These are phyloP conservation scores for Agapostemon virescens DNA, from an alignment of 2,888 invertebrate genomes.

Conservation along the genomic window DNA sequence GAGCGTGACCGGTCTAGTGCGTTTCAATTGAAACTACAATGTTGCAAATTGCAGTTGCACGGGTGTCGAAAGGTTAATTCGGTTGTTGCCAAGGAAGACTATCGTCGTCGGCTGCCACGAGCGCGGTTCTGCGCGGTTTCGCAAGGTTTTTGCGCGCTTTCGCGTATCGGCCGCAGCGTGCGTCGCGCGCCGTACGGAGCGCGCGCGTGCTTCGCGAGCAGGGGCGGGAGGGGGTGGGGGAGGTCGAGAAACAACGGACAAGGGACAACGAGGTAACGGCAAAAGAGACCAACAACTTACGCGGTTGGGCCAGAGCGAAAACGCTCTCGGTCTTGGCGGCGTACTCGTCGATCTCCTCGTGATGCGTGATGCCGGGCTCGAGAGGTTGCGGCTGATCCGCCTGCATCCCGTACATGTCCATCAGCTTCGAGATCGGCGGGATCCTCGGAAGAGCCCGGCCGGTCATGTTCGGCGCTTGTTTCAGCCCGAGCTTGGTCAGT, in stretches of 20 bases:
- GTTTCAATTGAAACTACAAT: slow-evolving; percentile 62
- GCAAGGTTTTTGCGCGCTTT: slow-evolving; percentile 5
- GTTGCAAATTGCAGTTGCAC: slow-evolving; percentile 44
- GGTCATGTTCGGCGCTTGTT: slow-evolving; percentile 84
- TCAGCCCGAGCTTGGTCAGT: slow-evolving; percentile 83
- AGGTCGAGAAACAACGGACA: too few species aligned
- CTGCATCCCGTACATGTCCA: slow-evolving; percentile 81
- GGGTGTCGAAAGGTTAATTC: slow-evolving; percentile 58
- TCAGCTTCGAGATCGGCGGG: slow-evolving; percentile 80
- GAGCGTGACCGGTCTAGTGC: slow-evolving; percentile 30
- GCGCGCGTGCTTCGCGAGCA: too few species aligned
- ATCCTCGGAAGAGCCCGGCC: slow-evolving; percentile 83
- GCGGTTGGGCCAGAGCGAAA: slow-evolving; percentile 80
- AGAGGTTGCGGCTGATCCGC: slow-evolving; percentile 78
- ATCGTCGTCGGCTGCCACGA: slow-evolving; percentile 40
- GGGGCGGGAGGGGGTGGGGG: too few species aligned
- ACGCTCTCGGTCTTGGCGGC: slow-evolving; percentile 81
- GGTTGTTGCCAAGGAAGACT: slow-evolving; percentile 56
- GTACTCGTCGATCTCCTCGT: slow-evolving; percentile 81
- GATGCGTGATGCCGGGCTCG: slow-evolving; percentile 79
- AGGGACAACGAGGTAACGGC: neutral
- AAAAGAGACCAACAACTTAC: slow-evolving; percentile 73
- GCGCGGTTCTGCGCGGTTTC: slow-evolving; percentile 26
- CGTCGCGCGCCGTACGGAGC: neutral
- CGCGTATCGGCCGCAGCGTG: neutral